Evolutionary conservation across 2,797 vertebrate species (phyloP), one percentile per base, ranked within the genome.

Genomic region (Falco biarmicus): DNA sequence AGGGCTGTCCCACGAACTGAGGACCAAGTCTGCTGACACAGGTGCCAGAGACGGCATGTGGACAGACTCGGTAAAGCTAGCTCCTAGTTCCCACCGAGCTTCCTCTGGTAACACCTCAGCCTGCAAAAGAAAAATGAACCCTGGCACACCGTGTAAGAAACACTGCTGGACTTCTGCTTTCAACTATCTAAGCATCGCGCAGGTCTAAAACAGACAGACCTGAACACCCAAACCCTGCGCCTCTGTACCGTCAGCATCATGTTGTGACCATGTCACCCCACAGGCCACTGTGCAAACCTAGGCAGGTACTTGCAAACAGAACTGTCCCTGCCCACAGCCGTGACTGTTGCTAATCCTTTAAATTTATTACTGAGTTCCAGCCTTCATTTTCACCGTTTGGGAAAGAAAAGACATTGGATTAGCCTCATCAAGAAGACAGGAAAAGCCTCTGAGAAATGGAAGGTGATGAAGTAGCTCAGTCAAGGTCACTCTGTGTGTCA

Each of bases 21-120:
- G 87, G 64, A 22, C 9, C 39, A 13, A 2, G 17, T 25, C 41
- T 75, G 41, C 69, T 51, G 76, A 14, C 47, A 32, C 25, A 22
- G 22, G 37, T 63, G 37, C n/a, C 56, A 60, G 16, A n/a, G 31
- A 10, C 2, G 48, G 41, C 2, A 1, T 2, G 12, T 2, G 34
- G 70, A 66, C 56, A 65, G 57, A 41, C 22, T 21, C 22, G 70
- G 57, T 47, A 48, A 29, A 50, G 64, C n/a, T 16, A 17, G 5
- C 28, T 75, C 76, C 56, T 0, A 0, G 13, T 10, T 70, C 50
- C 50, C 29, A 26, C 19, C 2, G 48, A 75, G 50, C 20, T 60
- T 25, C 75, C 26, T 66, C 63, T 50, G 56, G 54, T 20, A 80
- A 37, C 22, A 48, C 7, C 61, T 61, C 39, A 45, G 61, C 28